phyloP scores from a whole-genome alignment of 2,797 vertebrate genomes.

The Falco columbarius region DNA sequence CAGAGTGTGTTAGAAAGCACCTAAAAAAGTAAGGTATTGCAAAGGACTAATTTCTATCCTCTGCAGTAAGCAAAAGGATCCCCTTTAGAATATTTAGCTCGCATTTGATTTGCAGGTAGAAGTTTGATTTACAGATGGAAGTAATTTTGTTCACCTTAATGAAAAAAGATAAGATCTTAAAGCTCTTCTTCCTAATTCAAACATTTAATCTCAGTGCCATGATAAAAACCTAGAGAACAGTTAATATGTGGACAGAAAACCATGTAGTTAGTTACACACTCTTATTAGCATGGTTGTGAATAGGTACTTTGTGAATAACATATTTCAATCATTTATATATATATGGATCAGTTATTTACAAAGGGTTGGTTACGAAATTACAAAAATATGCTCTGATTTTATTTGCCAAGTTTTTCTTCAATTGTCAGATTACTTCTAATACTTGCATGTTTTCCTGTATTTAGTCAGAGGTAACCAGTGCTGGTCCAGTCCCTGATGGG shows the following conservation, averaged over 20 bases:
- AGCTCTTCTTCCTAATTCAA: neutral
- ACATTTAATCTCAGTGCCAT: neutral
- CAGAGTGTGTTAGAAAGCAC: neutral
- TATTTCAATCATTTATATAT: neutral
- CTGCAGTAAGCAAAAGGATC: neutral
- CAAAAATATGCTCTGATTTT: neutral
- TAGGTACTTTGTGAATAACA: neutral
- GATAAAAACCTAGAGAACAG: neutral
- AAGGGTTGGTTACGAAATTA: neutral
- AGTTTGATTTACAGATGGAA: neutral
- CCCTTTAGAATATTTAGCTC: neutral
- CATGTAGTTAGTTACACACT: neutral
- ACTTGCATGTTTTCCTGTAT: neutral
- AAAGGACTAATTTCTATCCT: neutral
- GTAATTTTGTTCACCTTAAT: neutral
- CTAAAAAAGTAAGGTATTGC: neutral
- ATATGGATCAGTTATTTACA: neutral
- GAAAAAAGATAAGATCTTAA: neutral
- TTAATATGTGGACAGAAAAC: neutral
- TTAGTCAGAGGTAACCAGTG: neutral
- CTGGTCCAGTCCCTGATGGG: neutral
- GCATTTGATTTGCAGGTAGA: neutral
- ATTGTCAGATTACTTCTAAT: neutral
- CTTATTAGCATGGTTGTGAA: neutral
- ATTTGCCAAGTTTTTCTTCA: neutral